Conservation (phyloP, 2,113 vertebrate species). For the Paradoxurus hermaphroditus region DNA sequence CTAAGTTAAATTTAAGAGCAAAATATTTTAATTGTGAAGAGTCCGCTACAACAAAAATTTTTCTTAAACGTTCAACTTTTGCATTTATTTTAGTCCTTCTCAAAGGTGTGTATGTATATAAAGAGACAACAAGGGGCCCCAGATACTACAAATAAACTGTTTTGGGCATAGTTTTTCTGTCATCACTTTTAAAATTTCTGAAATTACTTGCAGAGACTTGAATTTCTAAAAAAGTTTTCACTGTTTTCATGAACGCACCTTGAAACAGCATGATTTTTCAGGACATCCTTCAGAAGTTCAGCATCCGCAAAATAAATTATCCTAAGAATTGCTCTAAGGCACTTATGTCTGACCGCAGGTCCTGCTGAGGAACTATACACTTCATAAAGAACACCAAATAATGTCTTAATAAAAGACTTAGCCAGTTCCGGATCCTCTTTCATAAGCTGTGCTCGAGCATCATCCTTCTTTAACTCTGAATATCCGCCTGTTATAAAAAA, state of each 20-base stretch:
- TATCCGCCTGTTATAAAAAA: constrained; percentile 87
- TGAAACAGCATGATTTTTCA: constrained; percentile 99
- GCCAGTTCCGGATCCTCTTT: constrained; percentile 98
- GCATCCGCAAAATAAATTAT: constrained; percentile 99
- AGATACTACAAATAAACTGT: background rate
- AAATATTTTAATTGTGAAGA: background rate
- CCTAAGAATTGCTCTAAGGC: constrained; percentile 99
- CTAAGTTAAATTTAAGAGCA: constrained; percentile 24
- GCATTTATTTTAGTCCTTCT: background rate
- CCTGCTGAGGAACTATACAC: constrained; percentile 99
- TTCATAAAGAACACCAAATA: constrained; percentile 99
- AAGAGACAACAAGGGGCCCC: background rate
- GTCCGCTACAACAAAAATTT: background rate
- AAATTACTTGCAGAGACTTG: background rate
- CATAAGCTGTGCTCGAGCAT: constrained; percentile 98
- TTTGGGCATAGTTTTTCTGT: background rate
- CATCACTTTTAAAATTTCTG: background rate
- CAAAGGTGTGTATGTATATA: background rate
- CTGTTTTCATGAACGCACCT: constrained; percentile 84
- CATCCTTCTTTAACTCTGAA: constrained; percentile 95
- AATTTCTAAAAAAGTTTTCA: constrained; percentile 5
- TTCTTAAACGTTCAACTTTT: background rate
- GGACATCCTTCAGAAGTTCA: constrained; percentile 97
- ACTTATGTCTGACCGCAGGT: constrained; percentile 99
- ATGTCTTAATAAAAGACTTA: constrained; percentile 99